Percentiles rank a stretch among this genome's conserved stretches.
phyloP scores from a whole-genome alignment of 2,113 vertebrate genomes.

The Limanda limanda region DNA sequence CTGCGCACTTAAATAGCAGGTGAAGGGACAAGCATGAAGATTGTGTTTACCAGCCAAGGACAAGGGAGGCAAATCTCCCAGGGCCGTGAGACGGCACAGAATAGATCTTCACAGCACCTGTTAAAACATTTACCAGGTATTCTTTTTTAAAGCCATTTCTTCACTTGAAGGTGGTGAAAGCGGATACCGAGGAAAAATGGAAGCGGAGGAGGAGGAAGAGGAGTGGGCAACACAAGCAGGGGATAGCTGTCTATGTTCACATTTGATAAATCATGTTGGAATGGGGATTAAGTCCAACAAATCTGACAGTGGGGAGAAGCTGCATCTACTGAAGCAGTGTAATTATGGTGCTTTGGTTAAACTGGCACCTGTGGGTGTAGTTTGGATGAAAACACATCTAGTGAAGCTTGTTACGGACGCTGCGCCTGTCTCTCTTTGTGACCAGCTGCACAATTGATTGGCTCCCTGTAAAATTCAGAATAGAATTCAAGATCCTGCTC shows the following conservation, averaged over 20 bases:
- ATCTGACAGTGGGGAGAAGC: background rate
- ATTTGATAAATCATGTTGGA: background rate
- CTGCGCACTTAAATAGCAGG: conserved; percentile 60
- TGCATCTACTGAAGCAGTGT: background rate
- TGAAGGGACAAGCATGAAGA: conserved; percentile 70
- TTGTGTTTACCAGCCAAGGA: conserved; percentile 75
- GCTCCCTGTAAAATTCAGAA: no score
- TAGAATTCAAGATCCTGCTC: no score
- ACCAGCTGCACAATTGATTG: conserved; percentile 23
- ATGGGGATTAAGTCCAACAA: background rate
- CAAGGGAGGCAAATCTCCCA: conserved; percentile 53
- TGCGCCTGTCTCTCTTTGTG: background rate
- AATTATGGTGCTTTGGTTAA: background rate
- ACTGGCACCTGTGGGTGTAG: background rate
- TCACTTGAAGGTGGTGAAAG: conserved; percentile 46
- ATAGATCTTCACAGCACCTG: conserved; percentile 55
- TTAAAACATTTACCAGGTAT: conserved; percentile 66
- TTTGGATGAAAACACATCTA: no score
- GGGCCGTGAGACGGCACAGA: conserved; percentile 12
- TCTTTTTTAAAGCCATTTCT: conserved; percentile 47
- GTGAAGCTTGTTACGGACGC: background rate
- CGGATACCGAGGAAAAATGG: conserved; percentile 29
- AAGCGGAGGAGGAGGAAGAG: background rate
- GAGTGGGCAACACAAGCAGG: conserved; percentile 1
- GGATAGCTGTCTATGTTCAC: background rate